Evolutionary conservation across 2,113 vertebrate genomes (phyloP).

Genomic region (Sander vitreus): DNA sequence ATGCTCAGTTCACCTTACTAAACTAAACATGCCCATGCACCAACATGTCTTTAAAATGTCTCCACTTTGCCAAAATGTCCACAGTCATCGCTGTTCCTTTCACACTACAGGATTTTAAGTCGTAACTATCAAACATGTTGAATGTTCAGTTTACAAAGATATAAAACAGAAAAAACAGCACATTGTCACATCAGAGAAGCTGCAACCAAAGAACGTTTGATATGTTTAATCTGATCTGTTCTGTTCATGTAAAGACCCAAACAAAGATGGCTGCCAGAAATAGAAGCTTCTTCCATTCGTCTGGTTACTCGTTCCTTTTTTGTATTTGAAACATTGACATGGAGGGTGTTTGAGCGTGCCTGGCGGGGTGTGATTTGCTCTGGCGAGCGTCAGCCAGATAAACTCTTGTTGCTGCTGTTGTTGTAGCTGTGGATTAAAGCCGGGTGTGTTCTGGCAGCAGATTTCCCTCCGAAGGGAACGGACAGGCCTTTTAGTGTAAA

Average conservation of each 20-base stretch:
- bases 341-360: neutral
- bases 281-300: neutral
- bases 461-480: constrained; percentile 56
- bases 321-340: neutral
- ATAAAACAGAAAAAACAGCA: neutral
- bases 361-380: neutral
- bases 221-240: neutral
- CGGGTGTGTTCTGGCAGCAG: constrained; percentile 57
- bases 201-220: neutral
- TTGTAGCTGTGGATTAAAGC: constrained; percentile 66
- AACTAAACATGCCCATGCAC: too few relatives aligned
- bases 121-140: too few relatives aligned
- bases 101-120: too few relatives aligned
- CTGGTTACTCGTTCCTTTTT: neutral
- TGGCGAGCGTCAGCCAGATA: constrained; percentile 40
- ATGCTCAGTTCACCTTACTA: too few relatives aligned
- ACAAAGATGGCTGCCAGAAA: constrained; percentile 25
- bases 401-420: constrained; percentile 56
- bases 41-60: too few relatives aligned
- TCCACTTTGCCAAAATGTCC: too few relatives aligned
- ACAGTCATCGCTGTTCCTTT: too few relatives aligned
- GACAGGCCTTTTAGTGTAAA: constrained; percentile 72
- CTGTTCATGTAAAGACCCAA: constrained; percentile 7
- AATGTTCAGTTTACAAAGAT: neutral
- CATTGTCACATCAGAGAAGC: neutral